Evolutionary conservation across 1,140 invertebrate species (phyloP), one percentile per base, ranked within the genome.

Genomic region (Monomorium pharaonis): DNA sequence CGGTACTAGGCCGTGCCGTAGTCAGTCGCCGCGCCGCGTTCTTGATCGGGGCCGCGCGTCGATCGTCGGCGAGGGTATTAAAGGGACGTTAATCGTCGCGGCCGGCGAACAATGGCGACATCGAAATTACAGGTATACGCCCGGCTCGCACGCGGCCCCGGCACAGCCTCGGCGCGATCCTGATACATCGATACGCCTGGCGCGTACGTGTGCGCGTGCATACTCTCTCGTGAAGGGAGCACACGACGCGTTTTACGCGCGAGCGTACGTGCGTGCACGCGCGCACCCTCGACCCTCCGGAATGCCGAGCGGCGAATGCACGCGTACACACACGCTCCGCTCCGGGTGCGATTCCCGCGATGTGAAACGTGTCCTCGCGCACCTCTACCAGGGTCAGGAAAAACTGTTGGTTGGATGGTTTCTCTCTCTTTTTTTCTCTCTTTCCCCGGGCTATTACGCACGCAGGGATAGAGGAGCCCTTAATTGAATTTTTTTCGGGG

Each of bases 1-100:
- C n/a, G 65, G 65, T 58, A 70, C 37, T 74, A 74, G 78, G 49
- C 78, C 37, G 78, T 7, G 44, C 56, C 47, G 30, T 18, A 62
- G 18, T 27, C 42, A 33, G 63, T 51, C 56, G 76, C 63, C 86
- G 87, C 54, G 75, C 63, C 86, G 88, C 88, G 88, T 86, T 83
- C 87, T 78, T 70, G 87, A 89, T 89, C 88, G 88, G 69, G 33
- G 75, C 70, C 75, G 87, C 84, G 51, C 74, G 87, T 81, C 86
- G 87, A 89, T 89, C 88, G 88, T 89, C 88, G 88, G 88, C 88
- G 67, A 74, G 49, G 85, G 77, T 89, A 89, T 89, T 89, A 89
- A 89, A 89, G 88, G 88, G 88, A 89, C 88, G 88, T 89, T 89
- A 89, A 89, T 89, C 88, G 88, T 89, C 88, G 88, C 88, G 86